Percentiles rank a stretch among this genome's conserved stretches.
Conservation (phyloP, 2,113 vertebrate genomes). For the Nipponia nippon region DNA sequence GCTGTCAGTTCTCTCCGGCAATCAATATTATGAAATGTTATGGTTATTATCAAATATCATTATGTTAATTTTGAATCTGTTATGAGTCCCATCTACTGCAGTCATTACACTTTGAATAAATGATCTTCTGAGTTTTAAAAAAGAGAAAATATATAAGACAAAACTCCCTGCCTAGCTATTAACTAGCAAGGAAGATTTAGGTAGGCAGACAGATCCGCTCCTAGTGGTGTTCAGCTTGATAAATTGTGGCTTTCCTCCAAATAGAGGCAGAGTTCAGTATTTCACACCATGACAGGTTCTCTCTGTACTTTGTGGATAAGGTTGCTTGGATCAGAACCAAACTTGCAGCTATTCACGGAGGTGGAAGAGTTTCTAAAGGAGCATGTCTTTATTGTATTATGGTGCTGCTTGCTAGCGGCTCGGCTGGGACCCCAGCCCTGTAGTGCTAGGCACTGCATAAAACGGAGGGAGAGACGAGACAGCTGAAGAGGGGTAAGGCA, state of each 20-base stretch:
- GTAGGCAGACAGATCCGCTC: conserved; percentile 39
- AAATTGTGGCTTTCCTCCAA: conserved; percentile 63
- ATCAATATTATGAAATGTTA: conserved; percentile 70
- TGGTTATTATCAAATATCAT: conserved; percentile 66
- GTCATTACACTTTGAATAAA: conserved; percentile 12
- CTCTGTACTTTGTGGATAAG: conserved; percentile 63
- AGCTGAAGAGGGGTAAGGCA: not conserved
- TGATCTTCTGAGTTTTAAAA: conserved; percentile 4
- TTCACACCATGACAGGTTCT: conserved; percentile 65
- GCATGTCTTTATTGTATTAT: not conserved
- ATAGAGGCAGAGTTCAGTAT: conserved; percentile 59
- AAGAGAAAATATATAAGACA: not conserved
- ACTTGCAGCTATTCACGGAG: conserved; percentile 1
- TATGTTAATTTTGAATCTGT: conserved; percentile 66
- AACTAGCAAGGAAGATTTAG: conserved; percentile 41
- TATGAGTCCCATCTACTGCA: conserved; percentile 26
- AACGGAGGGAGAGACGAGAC: not conserved
- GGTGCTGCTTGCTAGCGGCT: not conserved
- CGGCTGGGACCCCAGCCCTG: not conserved
- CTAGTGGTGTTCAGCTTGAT: conserved; percentile 47
- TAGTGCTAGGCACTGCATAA: not conserved
- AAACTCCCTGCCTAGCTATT: conserved; percentile 34
- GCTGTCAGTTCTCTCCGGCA: conserved; percentile 42
- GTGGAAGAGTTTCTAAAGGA: conserved; percentile 3
- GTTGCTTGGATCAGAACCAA: conserved; percentile 54